Evolutionary conservation across 1,140 invertebrate species (phyloP).

Genomic region (Zaprionus kolodkinae): DNA sequence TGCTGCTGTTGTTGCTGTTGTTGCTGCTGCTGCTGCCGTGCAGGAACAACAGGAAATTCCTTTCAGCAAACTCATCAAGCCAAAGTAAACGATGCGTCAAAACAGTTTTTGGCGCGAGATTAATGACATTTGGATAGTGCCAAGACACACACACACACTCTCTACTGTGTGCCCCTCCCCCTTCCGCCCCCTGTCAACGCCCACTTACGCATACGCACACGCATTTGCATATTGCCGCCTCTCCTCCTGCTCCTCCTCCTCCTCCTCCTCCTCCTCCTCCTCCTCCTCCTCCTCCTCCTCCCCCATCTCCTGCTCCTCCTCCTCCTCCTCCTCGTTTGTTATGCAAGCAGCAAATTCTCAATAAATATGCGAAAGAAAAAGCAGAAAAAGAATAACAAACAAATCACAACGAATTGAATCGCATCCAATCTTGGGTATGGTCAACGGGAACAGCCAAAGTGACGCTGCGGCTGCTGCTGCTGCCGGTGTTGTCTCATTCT

Average conservation of each 20-base stretch:
- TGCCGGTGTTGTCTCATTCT: background rate
- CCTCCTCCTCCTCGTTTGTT: slow-evolving; percentile 59
- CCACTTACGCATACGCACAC: slow-evolving; percentile 67
- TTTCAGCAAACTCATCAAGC: slow-evolving; percentile 79
- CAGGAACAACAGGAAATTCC: slow-evolving; percentile 71
- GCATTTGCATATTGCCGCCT: slow-evolving; percentile 59
- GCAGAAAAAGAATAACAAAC: slow-evolving; percentile 78
- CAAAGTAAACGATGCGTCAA: slow-evolving; percentile 63
- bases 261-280: slow-evolving; percentile 31
- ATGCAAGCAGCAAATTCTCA: slow-evolving; percentile 82
- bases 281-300: slow-evolving; percentile 24
- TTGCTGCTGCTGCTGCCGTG: background rate
- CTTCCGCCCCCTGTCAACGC: slow-evolving; percentile 16
- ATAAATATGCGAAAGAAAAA: slow-evolving; percentile 78
- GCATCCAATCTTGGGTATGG: background rate
- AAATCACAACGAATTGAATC: slow-evolving; percentile 51
- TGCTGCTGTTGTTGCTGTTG: background rate
- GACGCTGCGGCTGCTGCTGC: slow-evolving; percentile 27
- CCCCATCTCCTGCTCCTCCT: too few species aligned
- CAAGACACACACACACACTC: too few species aligned
- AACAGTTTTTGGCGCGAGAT: slow-evolving; percentile 70
- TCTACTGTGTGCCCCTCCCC: background rate
- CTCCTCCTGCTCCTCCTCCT: slow-evolving; percentile 5
- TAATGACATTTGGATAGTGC: slow-evolving; percentile 68
- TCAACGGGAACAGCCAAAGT: slow-evolving; percentile 45